Base-by-base conservation (phyloP, 2,113 vertebrate genomes). In the Columbina picui region DNA sequence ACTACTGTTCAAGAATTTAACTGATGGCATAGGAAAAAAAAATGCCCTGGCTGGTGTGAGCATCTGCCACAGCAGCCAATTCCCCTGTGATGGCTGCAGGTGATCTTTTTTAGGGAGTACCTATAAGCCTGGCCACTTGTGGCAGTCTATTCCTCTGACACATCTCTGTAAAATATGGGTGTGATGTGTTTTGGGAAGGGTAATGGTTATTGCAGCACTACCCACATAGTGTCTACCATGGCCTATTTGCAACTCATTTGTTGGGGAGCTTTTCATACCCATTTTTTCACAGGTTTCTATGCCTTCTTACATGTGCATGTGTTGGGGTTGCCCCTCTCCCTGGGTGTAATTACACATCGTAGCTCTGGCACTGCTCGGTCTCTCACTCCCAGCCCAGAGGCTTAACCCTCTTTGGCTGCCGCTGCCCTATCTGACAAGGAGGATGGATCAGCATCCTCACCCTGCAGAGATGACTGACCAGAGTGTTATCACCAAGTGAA, bases 311-410 rank as follows among this genome's bases (percentile, higher is more conserved):
- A 12, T 23, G 11, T 15, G 27, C 6, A 5, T 1, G 0, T 7
- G 3, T 20, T 70, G 39, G 3, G 1, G 0, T 18, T 56, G 27
- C 36, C 30, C 43, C 26, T 49, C 9, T 49, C 32, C 6, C 57
- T n/a, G 43, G 26, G 14, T 3, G 18, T 17, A 8, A 19, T 69
- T n/a, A 19, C 23, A 61, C 12, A 5, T 12, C 0, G 0, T 16
- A 75, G 5, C 19, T 70, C 56, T 81, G 41, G 11, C 41, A n/a
- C 21, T 0, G 0, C 50, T 61, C 45, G 10, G 21, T 36, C 16
- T 26, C 55, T 65, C 32, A 9, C 39, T 81, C 27, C 50, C 41
- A 61, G 36, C 30, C 12, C 1, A 4, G 32, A 75, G 20, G 13
- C 27, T 71, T 64, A 69, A 20, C 7, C 5, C 14, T 57, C 26